Evolutionary conservation across 1,140 invertebrate species (phyloP).

Genomic region (Anoplolepis gracilipes): DNA sequence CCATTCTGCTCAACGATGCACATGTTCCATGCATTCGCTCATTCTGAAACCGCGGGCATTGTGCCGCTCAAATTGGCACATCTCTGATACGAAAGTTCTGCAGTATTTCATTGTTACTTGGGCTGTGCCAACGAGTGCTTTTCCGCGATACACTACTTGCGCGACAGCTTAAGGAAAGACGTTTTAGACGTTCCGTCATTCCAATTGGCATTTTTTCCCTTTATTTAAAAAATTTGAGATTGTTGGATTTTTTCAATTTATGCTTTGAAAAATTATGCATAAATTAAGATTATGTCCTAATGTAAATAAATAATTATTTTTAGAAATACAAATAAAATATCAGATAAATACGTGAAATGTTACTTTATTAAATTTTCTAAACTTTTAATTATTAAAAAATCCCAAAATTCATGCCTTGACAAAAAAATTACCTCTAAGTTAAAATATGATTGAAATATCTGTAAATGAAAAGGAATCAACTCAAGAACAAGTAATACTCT

Average conservation of each 20-base stretch:
- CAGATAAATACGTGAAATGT: not conserved
- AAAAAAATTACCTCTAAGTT: conserved; percentile 35
- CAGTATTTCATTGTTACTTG: conserved; percentile 72
- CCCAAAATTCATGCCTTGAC: not conserved
- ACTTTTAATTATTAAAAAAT: not conserved
- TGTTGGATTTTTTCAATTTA: not conserved
- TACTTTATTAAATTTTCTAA: not conserved
- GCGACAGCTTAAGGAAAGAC: conserved; percentile 58
- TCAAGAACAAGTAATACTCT: not conserved
- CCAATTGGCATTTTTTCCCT: not conserved
- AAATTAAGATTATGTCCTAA: not conserved
- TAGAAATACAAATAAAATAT: not conserved
- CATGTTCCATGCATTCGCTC: conserved; percentile 67
- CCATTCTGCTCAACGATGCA: conserved; percentile 58
- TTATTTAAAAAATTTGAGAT: conserved; percentile 2
- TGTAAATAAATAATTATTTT: not conserved
- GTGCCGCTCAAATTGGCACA: conserved; percentile 80
- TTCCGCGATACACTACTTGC: conserved; percentile 34
- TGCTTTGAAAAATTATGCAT: not conserved
- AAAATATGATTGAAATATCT: not conserved
- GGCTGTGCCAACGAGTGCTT: conserved; percentile 60
- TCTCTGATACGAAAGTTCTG: conserved; percentile 81
- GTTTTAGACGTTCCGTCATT: conserved; percentile 42
- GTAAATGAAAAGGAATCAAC: not conserved
- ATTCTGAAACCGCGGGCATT: conserved; percentile 77